Conservation (phyloP, 2,113 vertebrate genomes). For the Phodopus roborovskii region DNA sequence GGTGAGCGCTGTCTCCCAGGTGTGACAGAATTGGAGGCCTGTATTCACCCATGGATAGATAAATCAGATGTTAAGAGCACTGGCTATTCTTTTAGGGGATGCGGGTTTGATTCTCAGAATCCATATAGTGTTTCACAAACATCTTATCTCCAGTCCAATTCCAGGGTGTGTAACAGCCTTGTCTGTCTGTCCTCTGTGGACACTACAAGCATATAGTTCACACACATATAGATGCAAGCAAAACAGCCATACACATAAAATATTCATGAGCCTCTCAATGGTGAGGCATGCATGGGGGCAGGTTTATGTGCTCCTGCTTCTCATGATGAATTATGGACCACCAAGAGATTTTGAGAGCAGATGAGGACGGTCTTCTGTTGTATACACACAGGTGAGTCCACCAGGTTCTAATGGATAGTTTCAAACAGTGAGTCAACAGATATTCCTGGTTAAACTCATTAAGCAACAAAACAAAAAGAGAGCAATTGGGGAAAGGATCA, state of each 20-base stretch:
- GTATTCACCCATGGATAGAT: too few species aligned
- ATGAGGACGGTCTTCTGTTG: too few species aligned
- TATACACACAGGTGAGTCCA: neutral
- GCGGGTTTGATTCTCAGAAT: neutral
- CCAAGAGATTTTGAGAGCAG: neutral
- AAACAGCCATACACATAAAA: neutral
- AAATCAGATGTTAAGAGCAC: neutral
- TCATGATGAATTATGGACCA: neutral
- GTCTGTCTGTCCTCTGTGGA: neutral
- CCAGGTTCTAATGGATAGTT: neutral
- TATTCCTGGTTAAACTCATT: neutral
- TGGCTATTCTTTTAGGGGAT: neutral
- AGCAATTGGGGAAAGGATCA: neutral
- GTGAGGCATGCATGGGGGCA: neutral
- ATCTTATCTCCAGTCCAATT: neutral
- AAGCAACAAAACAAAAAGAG: neutral
- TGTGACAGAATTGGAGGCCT: neutral
- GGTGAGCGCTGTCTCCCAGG: neutral
- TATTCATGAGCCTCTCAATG: neutral
- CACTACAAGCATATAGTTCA: neutral
- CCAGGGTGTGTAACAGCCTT: neutral
- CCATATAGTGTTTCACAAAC: neutral
- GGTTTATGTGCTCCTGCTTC: neutral
- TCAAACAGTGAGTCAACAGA: neutral
- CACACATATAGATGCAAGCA: neutral